A percentile compares a stretch with the other conserved stretches of the same genome.
Conservation (phyloP, 2,888 invertebrate genomes). For the Lasioglossum lativentre region DNA sequence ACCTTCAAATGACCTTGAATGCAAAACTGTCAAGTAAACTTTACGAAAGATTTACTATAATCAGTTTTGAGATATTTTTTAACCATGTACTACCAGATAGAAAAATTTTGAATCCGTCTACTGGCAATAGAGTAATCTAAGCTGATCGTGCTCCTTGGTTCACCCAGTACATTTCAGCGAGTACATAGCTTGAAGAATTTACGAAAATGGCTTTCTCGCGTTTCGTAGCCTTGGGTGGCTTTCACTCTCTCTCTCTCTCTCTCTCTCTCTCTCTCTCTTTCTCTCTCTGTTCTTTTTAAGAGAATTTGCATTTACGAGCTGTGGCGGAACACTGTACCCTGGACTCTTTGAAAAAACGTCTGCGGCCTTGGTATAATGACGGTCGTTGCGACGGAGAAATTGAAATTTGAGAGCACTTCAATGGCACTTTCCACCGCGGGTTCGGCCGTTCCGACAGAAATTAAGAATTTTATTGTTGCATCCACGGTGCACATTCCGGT, state of each 20-base stretch:
- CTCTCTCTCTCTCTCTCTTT: neutral
- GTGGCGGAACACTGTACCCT: neutral
- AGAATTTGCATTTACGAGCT: conserved; percentile 30
- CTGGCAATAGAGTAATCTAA: neutral
- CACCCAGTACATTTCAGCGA: neutral
- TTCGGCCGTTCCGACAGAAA: neutral
- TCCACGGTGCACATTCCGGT: neutral
- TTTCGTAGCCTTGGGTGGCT: neutral
- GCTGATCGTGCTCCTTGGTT: neutral
- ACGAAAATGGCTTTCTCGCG: conserved; percentile 8
- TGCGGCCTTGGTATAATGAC: neutral
- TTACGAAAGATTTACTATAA: neutral
- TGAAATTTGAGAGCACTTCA: conserved; percentile 1
- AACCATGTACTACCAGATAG: neutral
- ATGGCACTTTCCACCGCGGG: neutral
- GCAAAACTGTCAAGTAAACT: no score
- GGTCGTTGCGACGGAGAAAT: neutral
- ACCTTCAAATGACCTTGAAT: no score
- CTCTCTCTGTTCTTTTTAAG: neutral
- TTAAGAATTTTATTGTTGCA: conserved; percentile 7
- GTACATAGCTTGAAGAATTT: neutral
- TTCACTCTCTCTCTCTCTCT: neutral
- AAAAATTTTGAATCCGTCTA: neutral
- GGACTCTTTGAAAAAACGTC: conserved; percentile 2
- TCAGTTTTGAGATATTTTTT: neutral